A percentile compares a stretch with the other conserved stretches of the same genome.
These are phyloP conservation scores for Bubo blakistoni DNA, from an alignment of 2,113 vertebrate species.

Conservation along the genomic window DNA sequence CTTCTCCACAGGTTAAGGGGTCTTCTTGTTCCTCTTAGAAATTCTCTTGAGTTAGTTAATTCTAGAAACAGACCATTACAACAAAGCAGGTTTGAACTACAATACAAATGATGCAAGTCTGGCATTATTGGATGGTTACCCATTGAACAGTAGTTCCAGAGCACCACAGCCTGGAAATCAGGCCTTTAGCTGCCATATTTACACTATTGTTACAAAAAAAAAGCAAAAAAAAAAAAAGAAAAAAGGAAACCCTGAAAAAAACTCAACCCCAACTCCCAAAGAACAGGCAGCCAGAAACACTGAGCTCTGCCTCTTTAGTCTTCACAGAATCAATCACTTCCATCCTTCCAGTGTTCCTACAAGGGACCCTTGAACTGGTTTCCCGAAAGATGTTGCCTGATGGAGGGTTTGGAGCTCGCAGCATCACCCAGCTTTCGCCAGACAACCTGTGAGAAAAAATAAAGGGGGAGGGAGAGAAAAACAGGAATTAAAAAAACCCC, in stretches of 20 bases:
- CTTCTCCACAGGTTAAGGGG: background rate
- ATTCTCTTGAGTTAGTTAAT: conserved; percentile 39
- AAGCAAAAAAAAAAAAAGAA: background rate
- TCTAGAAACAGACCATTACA: conserved; percentile 64
- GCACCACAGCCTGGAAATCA: conserved; percentile 52
- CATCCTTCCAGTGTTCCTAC: conserved; percentile 61
- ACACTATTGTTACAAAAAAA: conserved; percentile 64
- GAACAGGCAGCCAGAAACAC: conserved; percentile 24
- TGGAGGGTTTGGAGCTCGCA: conserved; percentile 92
- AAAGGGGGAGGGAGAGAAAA: background rate
- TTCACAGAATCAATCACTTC: conserved; percentile 7
- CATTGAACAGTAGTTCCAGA: conserved; percentile 58
- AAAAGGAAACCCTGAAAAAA: conserved; percentile 31
- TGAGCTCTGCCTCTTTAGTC: conserved; percentile 14
- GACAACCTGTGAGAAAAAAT: conserved; percentile 83
- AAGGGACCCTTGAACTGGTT: conserved; percentile 98
- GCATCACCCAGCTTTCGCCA: conserved; percentile 97
- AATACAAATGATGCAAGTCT: conserved; percentile 65
- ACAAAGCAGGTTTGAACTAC: conserved; percentile 62
- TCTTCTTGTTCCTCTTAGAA: conserved; percentile 49
- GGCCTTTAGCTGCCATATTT: conserved; percentile 72
- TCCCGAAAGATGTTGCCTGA: conserved; percentile 95
- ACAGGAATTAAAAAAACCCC: background rate
- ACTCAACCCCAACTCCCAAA: background rate
- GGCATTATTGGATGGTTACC: conserved; percentile 49